These are phyloP conservation scores for Lordiphosa mommai DNA, from an alignment of 1,140 invertebrate genomes.

Conservation along the genomic window DNA sequence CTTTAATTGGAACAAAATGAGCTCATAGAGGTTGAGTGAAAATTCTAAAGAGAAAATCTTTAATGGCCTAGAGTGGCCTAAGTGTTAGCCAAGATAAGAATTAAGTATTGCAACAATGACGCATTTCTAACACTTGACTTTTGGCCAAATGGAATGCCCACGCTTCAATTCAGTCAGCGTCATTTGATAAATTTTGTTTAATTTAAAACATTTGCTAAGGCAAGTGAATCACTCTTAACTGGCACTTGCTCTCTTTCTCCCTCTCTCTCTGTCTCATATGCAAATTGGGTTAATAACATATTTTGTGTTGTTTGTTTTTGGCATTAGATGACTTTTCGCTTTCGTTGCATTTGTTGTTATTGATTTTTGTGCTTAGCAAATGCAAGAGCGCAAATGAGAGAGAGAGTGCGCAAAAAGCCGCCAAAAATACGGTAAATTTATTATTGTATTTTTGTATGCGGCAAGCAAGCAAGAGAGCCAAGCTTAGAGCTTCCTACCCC, in stretches of 20 bases:
- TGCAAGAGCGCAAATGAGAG: slow-evolving; percentile 25
- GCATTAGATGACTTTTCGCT: slow-evolving; percentile 53
- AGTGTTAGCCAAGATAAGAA: neutral
- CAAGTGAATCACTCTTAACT: too few relatives aligned
- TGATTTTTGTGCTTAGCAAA: slow-evolving; percentile 70
- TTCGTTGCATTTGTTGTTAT: slow-evolving; percentile 44
- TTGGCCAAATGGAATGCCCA: too few relatives aligned
- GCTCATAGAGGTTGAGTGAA: neutral
- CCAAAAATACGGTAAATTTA: slow-evolving; percentile 42
- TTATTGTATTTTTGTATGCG: slow-evolving; percentile 46
- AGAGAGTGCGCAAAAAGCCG: slow-evolving; percentile 18
- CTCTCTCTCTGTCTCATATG: slow-evolving; percentile 15
- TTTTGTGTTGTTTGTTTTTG: slow-evolving; percentile 43
- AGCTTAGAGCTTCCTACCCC: slow-evolving; percentile 23
- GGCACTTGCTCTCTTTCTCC: neutral
- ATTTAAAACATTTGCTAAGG: too few relatives aligned
- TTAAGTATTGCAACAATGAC: too few relatives aligned
- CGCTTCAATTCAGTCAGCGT: too few relatives aligned
- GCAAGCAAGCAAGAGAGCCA: slow-evolving; percentile 19
- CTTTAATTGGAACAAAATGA: slow-evolving; percentile 3
- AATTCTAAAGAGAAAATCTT: neutral
- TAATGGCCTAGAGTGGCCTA: slow-evolving; percentile 8
- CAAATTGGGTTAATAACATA: slow-evolving; percentile 69
- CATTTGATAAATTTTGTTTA: too few relatives aligned
- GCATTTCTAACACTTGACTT: too few relatives aligned